Percentiles rank a stretch among this genome's conserved stretches.
Conservation (phyloP, 2,797 vertebrate species). For the Mionectes olivaceus region DNA sequence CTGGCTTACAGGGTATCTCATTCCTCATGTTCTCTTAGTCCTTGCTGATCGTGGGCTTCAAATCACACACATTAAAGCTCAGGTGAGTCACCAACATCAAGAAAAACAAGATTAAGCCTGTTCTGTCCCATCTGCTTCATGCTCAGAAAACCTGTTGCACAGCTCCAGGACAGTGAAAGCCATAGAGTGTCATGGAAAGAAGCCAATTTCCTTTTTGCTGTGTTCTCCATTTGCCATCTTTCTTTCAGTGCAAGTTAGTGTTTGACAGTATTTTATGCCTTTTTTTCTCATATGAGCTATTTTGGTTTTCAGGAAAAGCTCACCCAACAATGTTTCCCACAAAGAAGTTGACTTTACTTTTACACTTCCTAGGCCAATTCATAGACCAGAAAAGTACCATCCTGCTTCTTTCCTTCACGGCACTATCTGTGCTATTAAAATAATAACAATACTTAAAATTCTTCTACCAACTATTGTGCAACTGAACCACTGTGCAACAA, state of each 20-base stretch:
- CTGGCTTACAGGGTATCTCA: not conserved
- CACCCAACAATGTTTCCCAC: not conserved
- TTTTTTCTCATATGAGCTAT: not conserved
- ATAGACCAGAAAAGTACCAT: not conserved
- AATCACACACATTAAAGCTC: not conserved
- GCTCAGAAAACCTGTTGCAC: conserved; percentile 52
- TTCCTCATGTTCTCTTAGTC: not conserved
- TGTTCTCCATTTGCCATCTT: not conserved
- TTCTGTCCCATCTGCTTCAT: not conserved
- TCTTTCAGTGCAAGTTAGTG: not conserved
- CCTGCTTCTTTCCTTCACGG: not conserved
- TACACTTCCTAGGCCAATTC: not conserved
- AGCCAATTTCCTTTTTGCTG: not conserved
- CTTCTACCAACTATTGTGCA: not conserved
- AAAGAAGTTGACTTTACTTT: not conserved
- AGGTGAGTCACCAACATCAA: conserved; percentile 52
- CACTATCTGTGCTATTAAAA: not conserved
- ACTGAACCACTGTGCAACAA: not conserved
- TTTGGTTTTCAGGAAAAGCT: not conserved
- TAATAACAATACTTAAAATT: not conserved
- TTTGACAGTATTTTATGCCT: not conserved
- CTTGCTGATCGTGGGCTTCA: not conserved
- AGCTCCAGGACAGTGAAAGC: conserved; percentile 37
- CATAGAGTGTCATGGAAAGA: not conserved
- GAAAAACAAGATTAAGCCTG: conserved; percentile 62